A percentile compares a stretch with the other conserved stretches of the same genome.
Conservation (phyloP, 35 echinoderm and acorn worm genomes). For the Lytechinus variegatus region DNA sequence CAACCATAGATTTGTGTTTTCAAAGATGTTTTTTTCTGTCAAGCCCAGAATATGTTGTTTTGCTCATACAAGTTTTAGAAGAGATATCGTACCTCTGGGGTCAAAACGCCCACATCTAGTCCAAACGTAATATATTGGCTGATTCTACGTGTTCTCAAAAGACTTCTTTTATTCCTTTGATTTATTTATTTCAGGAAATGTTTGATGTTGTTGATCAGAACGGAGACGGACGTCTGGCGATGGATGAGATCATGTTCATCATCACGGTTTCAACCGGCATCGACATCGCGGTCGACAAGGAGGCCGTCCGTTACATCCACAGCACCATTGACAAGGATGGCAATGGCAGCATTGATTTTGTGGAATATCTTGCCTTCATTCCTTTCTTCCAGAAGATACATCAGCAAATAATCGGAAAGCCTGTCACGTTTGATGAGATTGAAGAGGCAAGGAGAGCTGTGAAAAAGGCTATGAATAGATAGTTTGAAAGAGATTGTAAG, state of each 20-base stretch:
- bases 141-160: too few species aligned
- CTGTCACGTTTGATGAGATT: conserved; percentile 67
- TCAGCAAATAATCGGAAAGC: conserved; percentile 69
- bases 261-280: conserved; percentile 60
- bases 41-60: too few species aligned
- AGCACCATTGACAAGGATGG: conserved; percentile 78
- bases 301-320: conserved; percentile 76
- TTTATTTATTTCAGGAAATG: conserved; percentile 70
- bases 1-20: too few species aligned
- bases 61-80: background rate
- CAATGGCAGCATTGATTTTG: conserved; percentile 82
- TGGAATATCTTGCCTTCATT: conserved; percentile 88
- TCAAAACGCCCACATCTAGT: background rate
- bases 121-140: background rate
- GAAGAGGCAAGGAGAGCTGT: conserved; percentile 72
- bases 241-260: conserved; percentile 86
- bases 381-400: conserved; percentile 92
- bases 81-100: background rate
- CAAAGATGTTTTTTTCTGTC: too few species aligned
- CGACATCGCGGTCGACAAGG: conserved; percentile 71
- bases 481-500: background rate
- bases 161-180: background rate
- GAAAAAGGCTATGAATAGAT: conserved; percentile 43
- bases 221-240: conserved; percentile 60
- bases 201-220: conserved; percentile 83